phyloP scores from a whole-genome alignment of 1,140 invertebrate genomes.

The Hirudo medicinalis region DNA sequence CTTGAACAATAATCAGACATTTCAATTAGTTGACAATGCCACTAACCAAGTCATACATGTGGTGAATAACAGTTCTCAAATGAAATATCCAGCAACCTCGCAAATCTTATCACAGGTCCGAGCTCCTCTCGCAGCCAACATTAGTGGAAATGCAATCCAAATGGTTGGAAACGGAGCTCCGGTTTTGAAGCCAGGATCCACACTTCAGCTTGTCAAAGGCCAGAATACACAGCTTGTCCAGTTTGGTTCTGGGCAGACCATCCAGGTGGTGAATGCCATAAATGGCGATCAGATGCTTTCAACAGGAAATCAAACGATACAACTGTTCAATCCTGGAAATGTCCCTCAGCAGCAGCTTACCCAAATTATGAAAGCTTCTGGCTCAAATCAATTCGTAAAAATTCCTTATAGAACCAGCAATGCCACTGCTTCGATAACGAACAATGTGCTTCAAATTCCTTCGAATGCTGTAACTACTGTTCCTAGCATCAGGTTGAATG shows the following conservation, averaged over 20 bases:
- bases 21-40: too few species aligned
- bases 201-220: constrained; percentile 21
- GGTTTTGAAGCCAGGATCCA: constrained; percentile 24
- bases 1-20: too few species aligned
- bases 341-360: constrained; percentile 10
- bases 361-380: constrained; percentile 18
- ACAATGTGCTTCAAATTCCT: too few species aligned
- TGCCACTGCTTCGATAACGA: too few species aligned
- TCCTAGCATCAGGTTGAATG: too few species aligned
- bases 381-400: constrained; percentile 16
- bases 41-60: too few species aligned
- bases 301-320: constrained; percentile 17
- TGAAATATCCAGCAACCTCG: too few species aligned
- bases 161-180: background rate
- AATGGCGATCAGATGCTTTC: constrained; percentile 21
- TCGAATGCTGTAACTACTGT: too few species aligned
- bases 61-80: too few species aligned
- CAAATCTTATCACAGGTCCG: background rate
- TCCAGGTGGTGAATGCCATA: constrained; percentile 20
- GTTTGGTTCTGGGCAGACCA: constrained; percentile 18
- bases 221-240: constrained; percentile 23
- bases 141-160: background rate
- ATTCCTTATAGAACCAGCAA: background rate
- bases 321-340: constrained; percentile 22
- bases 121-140: background rate